Evolutionary conservation across 1,140 invertebrate genomes (phyloP).

Genomic region (Dendrolimus punctatus): DNA sequence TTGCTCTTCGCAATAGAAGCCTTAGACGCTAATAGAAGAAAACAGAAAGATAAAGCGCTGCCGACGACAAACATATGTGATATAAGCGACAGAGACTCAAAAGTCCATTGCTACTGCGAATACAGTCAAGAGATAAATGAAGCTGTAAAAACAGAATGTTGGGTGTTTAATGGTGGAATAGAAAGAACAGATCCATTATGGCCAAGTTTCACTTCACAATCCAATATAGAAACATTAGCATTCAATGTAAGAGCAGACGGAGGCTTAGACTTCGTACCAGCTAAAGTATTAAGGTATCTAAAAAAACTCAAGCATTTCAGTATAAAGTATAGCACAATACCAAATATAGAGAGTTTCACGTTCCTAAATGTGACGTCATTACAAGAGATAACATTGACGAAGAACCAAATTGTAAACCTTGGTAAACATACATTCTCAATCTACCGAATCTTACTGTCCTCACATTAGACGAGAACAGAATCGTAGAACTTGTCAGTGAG

Average conservation of each 20-base stretch:
- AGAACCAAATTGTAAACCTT: conserved; percentile 78
- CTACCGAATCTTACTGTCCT: conserved; percentile 76
- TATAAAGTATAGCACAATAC: conserved; percentile 80
- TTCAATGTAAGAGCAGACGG: conserved; percentile 79
- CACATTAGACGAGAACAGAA: conserved; percentile 80
- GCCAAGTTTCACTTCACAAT: conserved; percentile 81
- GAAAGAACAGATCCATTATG: conserved; percentile 77
- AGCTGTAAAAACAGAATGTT: conserved; percentile 72
- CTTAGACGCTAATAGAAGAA: conserved; percentile 55
- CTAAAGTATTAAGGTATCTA: conserved; percentile 76
- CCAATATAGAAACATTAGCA: conserved; percentile 76
- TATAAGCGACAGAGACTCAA: conserved; percentile 61
- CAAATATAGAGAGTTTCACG: conserved; percentile 76
- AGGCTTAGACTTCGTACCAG: conserved; percentile 78
- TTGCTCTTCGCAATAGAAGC: conserved; percentile 61
- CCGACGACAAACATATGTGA: conserved; percentile 61
- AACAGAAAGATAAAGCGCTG: conserved; percentile 52
- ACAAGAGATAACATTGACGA: conserved; percentile 77
- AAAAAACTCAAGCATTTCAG: conserved; percentile 77
- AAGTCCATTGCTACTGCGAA: conserved; percentile 69
- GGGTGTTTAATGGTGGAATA: conserved; percentile 78
- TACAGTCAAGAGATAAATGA: conserved; percentile 57
- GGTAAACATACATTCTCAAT: conserved; percentile 78
- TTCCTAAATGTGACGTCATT: conserved; percentile 81
- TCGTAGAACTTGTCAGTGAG: conserved; percentile 79